Evolutionary conservation across 1,140 invertebrate species (phyloP), one percentile per base, ranked within the genome.

Genomic region (Drosophila elegans): DNA sequence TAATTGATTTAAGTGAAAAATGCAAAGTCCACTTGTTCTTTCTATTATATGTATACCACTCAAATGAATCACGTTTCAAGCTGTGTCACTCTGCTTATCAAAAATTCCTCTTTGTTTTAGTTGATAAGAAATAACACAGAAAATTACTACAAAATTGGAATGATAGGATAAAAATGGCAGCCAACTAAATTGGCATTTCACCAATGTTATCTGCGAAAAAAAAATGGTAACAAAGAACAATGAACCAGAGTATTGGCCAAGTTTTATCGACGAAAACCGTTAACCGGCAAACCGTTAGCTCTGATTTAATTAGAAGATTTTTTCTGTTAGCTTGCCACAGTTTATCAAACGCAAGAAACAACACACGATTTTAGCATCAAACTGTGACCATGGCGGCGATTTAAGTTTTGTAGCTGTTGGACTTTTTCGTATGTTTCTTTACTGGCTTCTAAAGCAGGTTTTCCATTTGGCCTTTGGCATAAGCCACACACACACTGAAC

Each of bases 291-390:
- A 39, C 63, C 42, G 56, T 82, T 74, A 60, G 51, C 57, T 66
- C 39, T 69, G 69, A 74, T 74, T 74, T 69, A 68, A 82, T 83
- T 74, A 64, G 62, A 62, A 62, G 59, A 66, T 66, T 48, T 61
- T 34, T 32, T 32, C 16, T 46, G 38, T 34, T 34, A 12, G 44
- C 36, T 3, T 42, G 42, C 39, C n/a, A 36, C 13, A 55, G 44
- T 73, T 81, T 59, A 67, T 51, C 39, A 62, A 67, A 67, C 41
- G 53, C 39, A 10, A 32, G 25, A 60, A 38, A 53, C 27, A 51
- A 53, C 36, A 56, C 64, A 68, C 64, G 64, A 68, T 41, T 64
- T 64, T 64, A 68, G 60, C 64, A 56, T 56, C 44, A 48, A 57
- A 39, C 66, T 56, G 67, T 29, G 67, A 36, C 66, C 66, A 46